Evolutionary conservation across 1,140 invertebrate genomes (phyloP).

Genomic region (Drosophila subobscura): DNA sequence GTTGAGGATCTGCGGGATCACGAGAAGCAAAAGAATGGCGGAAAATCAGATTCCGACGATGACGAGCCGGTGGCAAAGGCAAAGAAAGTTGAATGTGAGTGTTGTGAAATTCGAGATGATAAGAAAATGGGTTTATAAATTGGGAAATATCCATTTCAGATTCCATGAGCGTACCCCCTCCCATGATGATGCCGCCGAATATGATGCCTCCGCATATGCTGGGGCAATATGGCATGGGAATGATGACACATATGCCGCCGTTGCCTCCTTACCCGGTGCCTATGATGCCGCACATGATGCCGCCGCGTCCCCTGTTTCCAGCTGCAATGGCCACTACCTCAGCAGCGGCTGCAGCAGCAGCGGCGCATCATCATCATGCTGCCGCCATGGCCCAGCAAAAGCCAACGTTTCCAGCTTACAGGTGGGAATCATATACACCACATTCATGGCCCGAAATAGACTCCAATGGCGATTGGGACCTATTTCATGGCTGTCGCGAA

Average conservation of each 20-base stretch:
- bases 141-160: conserved; percentile 28
- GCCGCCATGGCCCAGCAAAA: conserved; percentile 86
- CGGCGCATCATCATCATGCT: conserved; percentile 71
- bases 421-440: conserved; percentile 82
- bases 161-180: conserved; percentile 83
- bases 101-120: background rate
- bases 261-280: conserved; percentile 85
- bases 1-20: conserved; percentile 97
- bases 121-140: background rate
- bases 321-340: conserved; percentile 88
- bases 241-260: conserved; percentile 85
- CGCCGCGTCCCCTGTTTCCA: conserved; percentile 91
- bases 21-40: conserved; percentile 91
- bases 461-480: too few relatives aligned
- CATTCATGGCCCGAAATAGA: background rate
- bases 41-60: conserved; percentile 89
- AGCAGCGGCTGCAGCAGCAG: conserved; percentile 83
- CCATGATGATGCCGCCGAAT: conserved; percentile 85
- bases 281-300: conserved; percentile 88
- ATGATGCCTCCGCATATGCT: conserved; percentile 87
- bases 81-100: conserved; percentile 88
- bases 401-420: conserved; percentile 92
- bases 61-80: conserved; percentile 90
- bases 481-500: background rate
- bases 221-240: conserved; percentile 85